Conservation (phyloP, 2,888 invertebrate genomes). For the Steinernema hermaphroditum region DNA sequence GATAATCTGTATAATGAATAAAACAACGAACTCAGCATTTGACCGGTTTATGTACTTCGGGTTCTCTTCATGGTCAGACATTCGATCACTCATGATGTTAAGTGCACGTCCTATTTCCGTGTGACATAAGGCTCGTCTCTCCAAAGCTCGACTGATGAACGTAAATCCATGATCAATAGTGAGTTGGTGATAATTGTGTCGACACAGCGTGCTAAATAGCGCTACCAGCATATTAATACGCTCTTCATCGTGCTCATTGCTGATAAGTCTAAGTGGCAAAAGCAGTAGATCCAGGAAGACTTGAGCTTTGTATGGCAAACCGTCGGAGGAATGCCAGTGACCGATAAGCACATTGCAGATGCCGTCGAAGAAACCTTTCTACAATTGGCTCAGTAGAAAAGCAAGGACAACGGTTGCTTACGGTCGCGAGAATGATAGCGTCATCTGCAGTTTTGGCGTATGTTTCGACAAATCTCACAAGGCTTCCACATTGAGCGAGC, state of each 20-base stretch:
- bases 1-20: neutral
- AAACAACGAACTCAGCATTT: neutral
- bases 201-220: neutral
- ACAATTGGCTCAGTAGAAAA: neutral
- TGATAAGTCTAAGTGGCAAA: neutral
- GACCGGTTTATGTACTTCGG: neutral
- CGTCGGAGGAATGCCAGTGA: neutral
- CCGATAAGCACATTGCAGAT: neutral
- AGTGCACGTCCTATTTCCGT: neutral
- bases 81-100: neutral
- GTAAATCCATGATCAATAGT: neutral
- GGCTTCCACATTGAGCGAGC: neutral
- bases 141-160: neutral
- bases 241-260: neutral
- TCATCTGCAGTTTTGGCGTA: neutral
- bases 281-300: neutral
- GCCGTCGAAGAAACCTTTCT: neutral
- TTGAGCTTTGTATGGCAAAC: neutral
- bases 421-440: neutral
- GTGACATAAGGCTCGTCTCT: neutral
- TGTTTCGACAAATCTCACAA: neutral
- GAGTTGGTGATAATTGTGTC: neutral
- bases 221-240: neutral
- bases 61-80: neutral
- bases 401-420: neutral